Percentiles rank a stretch among this genome's conserved stretches.
phyloP scores from a whole-genome alignment of 2,113 vertebrate genomes.

The Albula goreensis region DNA sequence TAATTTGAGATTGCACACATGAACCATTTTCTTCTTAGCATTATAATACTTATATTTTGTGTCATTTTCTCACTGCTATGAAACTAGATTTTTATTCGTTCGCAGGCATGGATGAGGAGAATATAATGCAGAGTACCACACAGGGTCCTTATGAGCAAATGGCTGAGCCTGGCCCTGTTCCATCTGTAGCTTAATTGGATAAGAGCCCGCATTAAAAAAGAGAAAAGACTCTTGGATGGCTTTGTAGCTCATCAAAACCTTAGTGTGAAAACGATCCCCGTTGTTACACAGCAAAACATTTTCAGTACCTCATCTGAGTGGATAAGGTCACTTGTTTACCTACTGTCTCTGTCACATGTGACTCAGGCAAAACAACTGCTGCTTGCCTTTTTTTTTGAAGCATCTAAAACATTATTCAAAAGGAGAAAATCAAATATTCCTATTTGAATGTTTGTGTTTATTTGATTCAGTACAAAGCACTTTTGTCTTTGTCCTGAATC shows the following conservation, averaged over 20 bases:
- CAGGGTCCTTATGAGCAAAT: background rate
- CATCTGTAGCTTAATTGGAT: background rate
- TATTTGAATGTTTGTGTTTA: too few relatives aligned
- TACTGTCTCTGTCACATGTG: background rate
- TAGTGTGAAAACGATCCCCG: background rate
- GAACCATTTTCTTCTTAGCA: conserved; percentile 13
- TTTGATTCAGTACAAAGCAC: too few relatives aligned
- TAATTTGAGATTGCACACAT: conserved; percentile 16
- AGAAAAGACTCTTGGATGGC: background rate
- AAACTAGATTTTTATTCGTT: background rate
- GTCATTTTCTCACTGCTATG: background rate
- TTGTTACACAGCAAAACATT: background rate
- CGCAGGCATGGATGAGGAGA: background rate
- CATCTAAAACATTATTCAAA: background rate
- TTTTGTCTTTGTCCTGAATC: too few relatives aligned
- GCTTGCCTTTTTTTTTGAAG: background rate
- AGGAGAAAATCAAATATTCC: too few relatives aligned
- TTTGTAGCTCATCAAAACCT: background rate
- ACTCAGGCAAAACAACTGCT: background rate
- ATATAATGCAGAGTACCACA: background rate
- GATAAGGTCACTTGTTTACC: background rate
- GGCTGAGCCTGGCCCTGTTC: background rate
- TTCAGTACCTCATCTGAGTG: background rate
- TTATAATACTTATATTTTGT: background rate
- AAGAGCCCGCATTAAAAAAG: conserved; percentile 2